These are phyloP conservation scores for Cheumatopsyche charites DNA, from an alignment of 1,140 invertebrate genomes.

Conservation along the genomic window DNA sequence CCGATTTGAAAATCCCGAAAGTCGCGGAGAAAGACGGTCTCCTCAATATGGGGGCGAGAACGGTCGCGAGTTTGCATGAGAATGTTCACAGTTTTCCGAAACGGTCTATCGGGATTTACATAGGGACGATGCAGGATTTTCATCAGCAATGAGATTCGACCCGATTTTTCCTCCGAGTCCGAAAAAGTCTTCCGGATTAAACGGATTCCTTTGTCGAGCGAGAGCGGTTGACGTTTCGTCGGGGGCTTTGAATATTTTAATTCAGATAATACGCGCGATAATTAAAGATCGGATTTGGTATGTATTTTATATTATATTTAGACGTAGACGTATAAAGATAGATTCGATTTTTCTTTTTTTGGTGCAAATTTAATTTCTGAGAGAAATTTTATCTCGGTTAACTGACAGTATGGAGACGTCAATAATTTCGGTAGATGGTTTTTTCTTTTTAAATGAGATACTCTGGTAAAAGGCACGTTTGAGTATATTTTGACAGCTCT, in stretches of 20 bases:
- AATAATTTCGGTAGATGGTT: conserved; percentile 10
- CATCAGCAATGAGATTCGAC: conserved; percentile 15
- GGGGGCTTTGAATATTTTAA: too few species aligned
- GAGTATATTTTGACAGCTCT: conserved; percentile 21
- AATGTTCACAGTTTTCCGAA: conserved; percentile 9
- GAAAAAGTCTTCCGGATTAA: neutral
- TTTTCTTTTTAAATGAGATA: conserved; percentile 17
- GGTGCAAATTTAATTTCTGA: neutral
- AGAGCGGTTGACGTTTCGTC: too few species aligned
- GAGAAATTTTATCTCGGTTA: conserved; percentile 4
- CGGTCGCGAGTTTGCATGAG: neutral
- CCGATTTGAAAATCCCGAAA: too few species aligned
- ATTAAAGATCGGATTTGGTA: too few species aligned
- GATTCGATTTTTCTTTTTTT: neutral
- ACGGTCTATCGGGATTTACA: conserved; percentile 15
- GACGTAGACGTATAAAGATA: too few species aligned
- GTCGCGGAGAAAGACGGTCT: too few species aligned
- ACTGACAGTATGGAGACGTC: conserved; percentile 22
- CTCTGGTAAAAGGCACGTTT: neutral
- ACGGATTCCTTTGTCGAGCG: too few species aligned
- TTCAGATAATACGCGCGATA: too few species aligned
- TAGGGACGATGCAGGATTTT: conserved; percentile 11
- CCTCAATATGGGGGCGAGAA: too few species aligned
- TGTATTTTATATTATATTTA: too few species aligned
- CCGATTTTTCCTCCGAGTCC: neutral